Evolutionary conservation across 2,797 vertebrate species (phyloP).

Genomic region (Thripadectes ignobilis): DNA sequence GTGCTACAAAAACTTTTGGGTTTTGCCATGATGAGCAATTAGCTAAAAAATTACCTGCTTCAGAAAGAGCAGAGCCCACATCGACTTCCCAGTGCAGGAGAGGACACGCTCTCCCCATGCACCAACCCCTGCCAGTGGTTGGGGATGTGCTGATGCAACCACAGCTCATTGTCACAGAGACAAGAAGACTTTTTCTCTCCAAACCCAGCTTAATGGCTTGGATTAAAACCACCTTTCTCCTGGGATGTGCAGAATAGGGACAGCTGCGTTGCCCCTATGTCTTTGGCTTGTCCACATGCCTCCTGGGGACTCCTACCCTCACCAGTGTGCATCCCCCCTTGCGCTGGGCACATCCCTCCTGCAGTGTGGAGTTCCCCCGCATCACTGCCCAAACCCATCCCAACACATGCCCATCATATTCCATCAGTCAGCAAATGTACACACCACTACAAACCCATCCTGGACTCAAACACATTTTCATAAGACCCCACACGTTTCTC

Average conservation of each 20-base stretch:
- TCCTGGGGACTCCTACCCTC: not conserved
- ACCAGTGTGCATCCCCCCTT: accelerated
- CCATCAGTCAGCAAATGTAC: not conserved
- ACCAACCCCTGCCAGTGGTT: not conserved
- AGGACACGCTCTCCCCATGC: not conserved
- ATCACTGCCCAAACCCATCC: not conserved
- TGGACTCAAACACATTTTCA: not conserved
- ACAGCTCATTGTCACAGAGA: constrained; percentile 72
- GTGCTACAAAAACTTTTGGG: accelerated
- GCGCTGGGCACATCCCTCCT: accelerated
- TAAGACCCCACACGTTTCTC: accelerated
- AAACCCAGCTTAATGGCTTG: constrained; percentile 52
- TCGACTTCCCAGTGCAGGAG: not conserved
- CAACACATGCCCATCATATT: not conserved
- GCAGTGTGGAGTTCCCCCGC: not conserved
- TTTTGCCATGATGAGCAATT: not conserved
- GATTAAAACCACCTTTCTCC: constrained; percentile 60
- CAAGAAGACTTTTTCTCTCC: constrained; percentile 65
- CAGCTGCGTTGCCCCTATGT: not conserved
- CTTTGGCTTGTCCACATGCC: accelerated
- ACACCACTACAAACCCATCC: not conserved
- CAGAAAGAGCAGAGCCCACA: not conserved
- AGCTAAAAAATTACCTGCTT: not conserved
- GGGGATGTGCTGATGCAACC: constrained; percentile 35
- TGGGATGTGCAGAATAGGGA: constrained; percentile 32